Base-by-base conservation (phyloP, 2,113 vertebrate species). In the Zosterops borbonicus region DNA sequence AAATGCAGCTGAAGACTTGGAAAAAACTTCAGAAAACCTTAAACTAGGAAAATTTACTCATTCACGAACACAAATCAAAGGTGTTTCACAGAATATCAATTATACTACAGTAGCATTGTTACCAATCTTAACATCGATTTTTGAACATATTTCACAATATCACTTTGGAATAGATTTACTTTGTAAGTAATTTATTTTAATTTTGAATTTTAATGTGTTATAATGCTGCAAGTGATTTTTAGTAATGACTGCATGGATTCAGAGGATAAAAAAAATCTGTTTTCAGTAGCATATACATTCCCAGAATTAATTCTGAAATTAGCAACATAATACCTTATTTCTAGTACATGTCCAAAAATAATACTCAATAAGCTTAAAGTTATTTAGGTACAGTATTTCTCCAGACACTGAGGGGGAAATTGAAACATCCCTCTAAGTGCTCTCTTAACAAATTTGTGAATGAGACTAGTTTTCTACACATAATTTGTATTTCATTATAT, bases 11-110 rank as follows among this genome's bases (percentile, higher is more conserved):
- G 99, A 99, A 98, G 99, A 99, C 96, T 97, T 99, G 83, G 98
- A 98, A 95, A 99, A 99, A 97, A 99, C 99, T 2, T 98, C 99
- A 6, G 99, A 99, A 98, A 99, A 99, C 95, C 98, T 99, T 96
- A 99, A 99, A 95, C 98, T 99, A 74, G 99, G 99, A 83, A 99
- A 99, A 97, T 99, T 99, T 96, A 99, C 99, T 21, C 99, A 99
- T 96, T 99, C 99, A 16, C 98, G 99, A 95, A 99, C 99, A 1
- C 99, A 99, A 98, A 99, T 99, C 86, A 99, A 99, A 97, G 99
- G 99, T 17, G 99, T 99, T 83, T 99, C 99, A 29, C 99, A 99
- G 97, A 99, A 99, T 91, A 99, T 99, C 91, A 99, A 99, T 98
- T 99, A 99, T 78, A 99, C 99, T 91, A 99, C 99, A 0, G 99